Conservation (phyloP, 2,113 vertebrate genomes). For the Microtus ochrogaster region DNA sequence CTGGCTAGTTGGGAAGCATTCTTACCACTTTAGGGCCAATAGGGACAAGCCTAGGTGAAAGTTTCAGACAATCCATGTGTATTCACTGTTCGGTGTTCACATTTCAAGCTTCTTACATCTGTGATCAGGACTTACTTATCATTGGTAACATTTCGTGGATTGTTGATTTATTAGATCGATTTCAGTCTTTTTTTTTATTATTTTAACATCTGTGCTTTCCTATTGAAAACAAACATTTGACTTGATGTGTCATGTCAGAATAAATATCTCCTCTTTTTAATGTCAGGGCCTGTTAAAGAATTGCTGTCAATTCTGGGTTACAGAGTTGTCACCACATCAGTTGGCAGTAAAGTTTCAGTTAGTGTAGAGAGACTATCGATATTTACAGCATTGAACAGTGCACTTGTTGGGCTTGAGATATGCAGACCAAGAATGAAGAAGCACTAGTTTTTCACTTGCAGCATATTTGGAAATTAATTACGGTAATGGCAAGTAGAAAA, state of each 20-base stretch:
- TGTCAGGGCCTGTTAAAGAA: slow-evolving; percentile 60
- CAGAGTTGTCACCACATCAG: slow-evolving; percentile 46
- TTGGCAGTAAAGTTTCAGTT: slow-evolving; percentile 71
- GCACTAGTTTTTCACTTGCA: slow-evolving; percentile 20
- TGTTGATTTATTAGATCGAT: slow-evolving; percentile 43
- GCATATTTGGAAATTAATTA: slow-evolving; percentile 17
- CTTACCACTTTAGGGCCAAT: not conserved
- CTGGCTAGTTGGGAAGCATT: not conserved
- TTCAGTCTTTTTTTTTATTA: not conserved
- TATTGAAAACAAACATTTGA: slow-evolving; percentile 33
- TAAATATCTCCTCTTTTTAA: slow-evolving; percentile 59
- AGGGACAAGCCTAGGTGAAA: not conserved
- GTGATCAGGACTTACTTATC: not conserved
- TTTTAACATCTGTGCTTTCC: slow-evolving; percentile 43
- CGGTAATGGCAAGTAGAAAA: accelerated
- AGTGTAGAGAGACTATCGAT: not conserved
- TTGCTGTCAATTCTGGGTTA: slow-evolving; percentile 66
- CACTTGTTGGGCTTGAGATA: not conserved
- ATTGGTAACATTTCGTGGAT: slow-evolving; percentile 9
- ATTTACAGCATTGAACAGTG: not conserved
- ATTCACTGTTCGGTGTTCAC: not conserved
- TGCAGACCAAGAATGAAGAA: not conserved
- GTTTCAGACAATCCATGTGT: not conserved
- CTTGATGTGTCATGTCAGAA: slow-evolving; percentile 37
- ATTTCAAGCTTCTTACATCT: not conserved